These are phyloP conservation scores for Habroteleia sp. DNA, from an alignment of 2,888 invertebrate species.

Conservation along the genomic window DNA sequence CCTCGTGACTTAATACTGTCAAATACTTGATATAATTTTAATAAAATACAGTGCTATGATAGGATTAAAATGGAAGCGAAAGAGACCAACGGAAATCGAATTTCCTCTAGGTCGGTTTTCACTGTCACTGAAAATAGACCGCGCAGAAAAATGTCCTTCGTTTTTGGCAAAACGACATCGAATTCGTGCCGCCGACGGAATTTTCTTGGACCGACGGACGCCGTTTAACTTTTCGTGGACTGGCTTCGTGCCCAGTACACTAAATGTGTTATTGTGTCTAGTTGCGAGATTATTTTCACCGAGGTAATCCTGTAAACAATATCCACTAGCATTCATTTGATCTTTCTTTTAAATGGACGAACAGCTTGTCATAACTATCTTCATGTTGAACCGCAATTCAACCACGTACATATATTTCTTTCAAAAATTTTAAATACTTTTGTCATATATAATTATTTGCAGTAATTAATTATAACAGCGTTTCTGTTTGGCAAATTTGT, in stretches of 20 bases:
- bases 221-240: conserved; percentile 52
- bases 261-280: conserved; percentile 58
- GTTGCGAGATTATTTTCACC: conserved; percentile 53
- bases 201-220: conserved; percentile 55
- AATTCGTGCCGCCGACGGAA: conserved; percentile 46
- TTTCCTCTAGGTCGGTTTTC: conserved; percentile 47
- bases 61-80: conserved; percentile 48
- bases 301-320: conserved; percentile 53
- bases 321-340: conserved; percentile 8
- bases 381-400: conserved; percentile 13
- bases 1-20: conserved; percentile 16
- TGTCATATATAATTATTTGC: no score
- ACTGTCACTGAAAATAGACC: conserved; percentile 47
- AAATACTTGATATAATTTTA: conserved; percentile 27
- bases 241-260: conserved; percentile 56
- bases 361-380: conserved; percentile 20
- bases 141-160: conserved; percentile 56
- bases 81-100: conserved; percentile 44
- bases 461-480: no score
- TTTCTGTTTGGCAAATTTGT: no score
- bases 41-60: conserved; percentile 36
- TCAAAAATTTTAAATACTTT: no score
- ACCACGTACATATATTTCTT: background rate
- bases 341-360: conserved; percentile 19
- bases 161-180: conserved; percentile 51